Evolutionary conservation across 2,113 vertebrate genomes (phyloP), one percentile per base, ranked within the genome.

Genomic region (Anguilla japonica): DNA sequence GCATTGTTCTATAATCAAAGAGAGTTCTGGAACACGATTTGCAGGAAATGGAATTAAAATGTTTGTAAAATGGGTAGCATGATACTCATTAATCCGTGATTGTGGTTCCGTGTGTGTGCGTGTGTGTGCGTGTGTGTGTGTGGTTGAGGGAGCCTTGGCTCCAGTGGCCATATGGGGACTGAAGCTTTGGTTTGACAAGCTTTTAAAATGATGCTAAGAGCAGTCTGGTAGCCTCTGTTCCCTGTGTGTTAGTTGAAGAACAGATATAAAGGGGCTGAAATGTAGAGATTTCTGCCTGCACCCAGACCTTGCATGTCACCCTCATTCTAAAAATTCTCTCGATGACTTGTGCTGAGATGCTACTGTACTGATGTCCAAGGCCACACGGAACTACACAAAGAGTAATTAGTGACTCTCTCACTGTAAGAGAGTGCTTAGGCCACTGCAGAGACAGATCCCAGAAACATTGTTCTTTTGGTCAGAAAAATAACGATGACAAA

Each of bases 1-100:
- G 89, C 89, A 94, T 91, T 94, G 91, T 93, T 92, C 90, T 89
- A 91, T 93, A 94, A 96, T 95, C 91, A 94, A 93, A 94, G 41
- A 53, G 26, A 53, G 43, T 50, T 8, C 41, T 34, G 43, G 11
- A 1, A 81, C 81, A n/a, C 11, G 2, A 82, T 82, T 82, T 82
- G 26, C 26, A 82, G 50, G 50, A 53, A 53, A 82, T 53, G 50
- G 87, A 93, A 93, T 92, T 88, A 92, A 94, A 92, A 94, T 92
- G 92, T 94, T 94, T 94, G 92, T 94, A 91, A 93, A 93, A 93
- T 75, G 71, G 71, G 93, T 91, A 89, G 75, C 88, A 89, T 91
- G 86, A 85, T 83, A 87, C 78, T 89, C 88, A 93, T 93, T 93
- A 93, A 94, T 95, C 92, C 91, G 83, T 91, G 90, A 26, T 5